A percentile compares a stretch with the other conserved stretches of the same genome.
phyloP scores from a whole-genome alignment of 2,113 vertebrate genomes.

The Urocolius indicus region DNA sequence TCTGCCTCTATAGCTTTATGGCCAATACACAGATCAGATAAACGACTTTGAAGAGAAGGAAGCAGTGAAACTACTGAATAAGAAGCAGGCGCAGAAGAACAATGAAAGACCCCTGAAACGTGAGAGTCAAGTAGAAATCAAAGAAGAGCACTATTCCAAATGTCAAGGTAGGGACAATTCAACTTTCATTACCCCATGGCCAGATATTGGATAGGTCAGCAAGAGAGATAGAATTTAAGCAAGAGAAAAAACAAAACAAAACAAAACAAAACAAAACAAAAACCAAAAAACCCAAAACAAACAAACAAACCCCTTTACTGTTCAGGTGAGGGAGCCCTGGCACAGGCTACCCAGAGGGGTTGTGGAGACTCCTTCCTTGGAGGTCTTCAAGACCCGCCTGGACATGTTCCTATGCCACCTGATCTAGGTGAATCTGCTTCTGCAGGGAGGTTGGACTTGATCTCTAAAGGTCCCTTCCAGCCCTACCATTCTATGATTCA shows the following conservation, averaged over 20 bases:
- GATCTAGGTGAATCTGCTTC: no score
- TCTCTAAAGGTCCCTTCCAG: no score
- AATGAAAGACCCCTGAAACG: constrained; percentile 35
- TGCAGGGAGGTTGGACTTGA: no score
- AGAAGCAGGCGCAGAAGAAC: constrained; percentile 15
- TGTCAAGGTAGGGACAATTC: constrained; percentile 80
- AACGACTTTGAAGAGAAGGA: constrained; percentile 80
- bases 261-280: no score
- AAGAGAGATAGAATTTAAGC: not conserved
- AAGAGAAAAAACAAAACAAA: not conserved
- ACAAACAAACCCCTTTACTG: no score
- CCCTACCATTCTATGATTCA: no score
- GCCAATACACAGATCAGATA: constrained; percentile 88
- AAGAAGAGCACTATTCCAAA: constrained; percentile 87
- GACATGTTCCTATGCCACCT: no score
- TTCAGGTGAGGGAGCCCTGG: no score
- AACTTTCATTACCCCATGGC: not conserved
- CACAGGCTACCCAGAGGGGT: no score
- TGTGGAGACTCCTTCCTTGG: no score
- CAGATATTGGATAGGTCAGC: not conserved
- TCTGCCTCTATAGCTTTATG: constrained; percentile 82
- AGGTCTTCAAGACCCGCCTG: no score
- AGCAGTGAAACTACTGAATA: constrained; percentile 55
- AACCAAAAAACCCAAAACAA: no score
- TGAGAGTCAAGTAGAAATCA: constrained; percentile 72